Percentiles rank a stretch among this genome's conserved stretches.
These are phyloP conservation scores for Mormyrus lacerda DNA, from an alignment of 2,113 vertebrate species.

Conservation along the genomic window DNA sequence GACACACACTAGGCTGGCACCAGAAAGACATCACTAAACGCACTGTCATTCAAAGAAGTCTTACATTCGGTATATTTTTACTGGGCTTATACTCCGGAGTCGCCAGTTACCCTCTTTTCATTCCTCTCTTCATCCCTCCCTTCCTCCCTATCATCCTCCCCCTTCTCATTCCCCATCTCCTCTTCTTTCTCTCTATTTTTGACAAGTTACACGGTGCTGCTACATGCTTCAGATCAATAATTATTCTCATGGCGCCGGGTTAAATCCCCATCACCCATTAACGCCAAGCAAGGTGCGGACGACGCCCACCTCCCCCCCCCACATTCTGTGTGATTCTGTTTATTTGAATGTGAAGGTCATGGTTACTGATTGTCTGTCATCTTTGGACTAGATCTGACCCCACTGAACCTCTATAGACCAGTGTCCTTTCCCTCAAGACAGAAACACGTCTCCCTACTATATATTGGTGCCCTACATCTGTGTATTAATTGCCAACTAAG, in stretches of 20 bases:
- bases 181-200: neutral
- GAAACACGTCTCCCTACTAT: neutral
- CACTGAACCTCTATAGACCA: neutral
- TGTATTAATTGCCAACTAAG: conserved; percentile 11
- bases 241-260: neutral
- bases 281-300: neutral
- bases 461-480: neutral
- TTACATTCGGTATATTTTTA: neutral
- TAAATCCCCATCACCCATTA: neutral
- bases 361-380: conserved; percentile 13
- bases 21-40: neutral
- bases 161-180: neutral
- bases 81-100: neutral
- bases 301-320: neutral
- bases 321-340: neutral
- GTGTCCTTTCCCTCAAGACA: neutral
- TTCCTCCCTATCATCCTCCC: no score
- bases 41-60: neutral
- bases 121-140: neutral
- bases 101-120: neutral
- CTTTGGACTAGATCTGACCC: conserved; percentile 14
- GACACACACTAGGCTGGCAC: neutral
- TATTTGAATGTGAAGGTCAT: neutral
- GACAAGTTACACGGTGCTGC: neutral
- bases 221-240: neutral